Conservation (phyloP, 1,140 invertebrate species). For the Eueides isabella region DNA sequence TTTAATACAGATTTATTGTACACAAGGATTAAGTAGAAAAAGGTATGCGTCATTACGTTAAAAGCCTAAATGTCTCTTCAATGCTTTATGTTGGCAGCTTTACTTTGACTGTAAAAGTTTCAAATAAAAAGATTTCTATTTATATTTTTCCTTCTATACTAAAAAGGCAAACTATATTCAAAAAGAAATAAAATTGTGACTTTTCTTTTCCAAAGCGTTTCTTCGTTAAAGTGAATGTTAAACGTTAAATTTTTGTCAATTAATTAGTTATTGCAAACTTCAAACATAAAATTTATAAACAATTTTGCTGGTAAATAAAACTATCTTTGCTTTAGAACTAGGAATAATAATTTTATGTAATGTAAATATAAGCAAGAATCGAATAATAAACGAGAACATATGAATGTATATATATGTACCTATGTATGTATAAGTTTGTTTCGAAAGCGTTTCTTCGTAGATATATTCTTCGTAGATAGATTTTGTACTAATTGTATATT, state of each 20-base stretch:
- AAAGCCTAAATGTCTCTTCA: slow-evolving; percentile 14
- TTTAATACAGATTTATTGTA: not conserved
- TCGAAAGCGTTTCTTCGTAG: too few species aligned
- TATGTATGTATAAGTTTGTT: not conserved
- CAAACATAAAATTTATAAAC: not conserved
- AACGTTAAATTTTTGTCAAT: not conserved
- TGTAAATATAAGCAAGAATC: not conserved
- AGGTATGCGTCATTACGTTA: slow-evolving; percentile 14
- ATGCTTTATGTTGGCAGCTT: slow-evolving; percentile 1
- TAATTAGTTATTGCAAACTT: not conserved
- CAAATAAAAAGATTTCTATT: slow-evolving; percentile 13
- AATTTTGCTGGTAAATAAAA: not conserved
- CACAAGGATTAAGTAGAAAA: slow-evolving; percentile 1
- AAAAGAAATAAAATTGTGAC: not conserved
- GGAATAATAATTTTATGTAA: not conserved
- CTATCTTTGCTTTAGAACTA: not conserved
- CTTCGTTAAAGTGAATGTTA: not conserved
- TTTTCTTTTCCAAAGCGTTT: not conserved
- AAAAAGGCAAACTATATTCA: slow-evolving; percentile 1
- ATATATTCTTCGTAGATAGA: too few species aligned
- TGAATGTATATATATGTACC: not conserved
- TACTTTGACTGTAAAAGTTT: slow-evolving; percentile 8
- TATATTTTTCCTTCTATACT: slow-evolving; percentile 3
- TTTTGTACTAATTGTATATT: too few species aligned
- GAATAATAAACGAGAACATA: not conserved